Evolutionary conservation across 2,888 invertebrate species (phyloP), one percentile per base, ranked within the genome.

Genomic region (Altica lythri): DNA sequence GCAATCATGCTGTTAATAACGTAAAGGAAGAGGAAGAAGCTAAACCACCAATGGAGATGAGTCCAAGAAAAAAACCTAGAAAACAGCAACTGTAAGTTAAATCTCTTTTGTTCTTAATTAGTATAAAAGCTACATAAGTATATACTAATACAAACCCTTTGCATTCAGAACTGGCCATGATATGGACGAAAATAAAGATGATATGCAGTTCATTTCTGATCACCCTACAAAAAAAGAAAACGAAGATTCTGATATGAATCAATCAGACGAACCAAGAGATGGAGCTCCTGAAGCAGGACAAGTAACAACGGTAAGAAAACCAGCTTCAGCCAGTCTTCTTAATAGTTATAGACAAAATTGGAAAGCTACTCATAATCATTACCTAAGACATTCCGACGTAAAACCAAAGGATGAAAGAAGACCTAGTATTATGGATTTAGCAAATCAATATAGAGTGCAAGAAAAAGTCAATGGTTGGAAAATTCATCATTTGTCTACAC

Each of bases 391-490:
- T 63, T 82, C 87, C 0, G 96, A 97, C 77, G 92, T 97, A 8
- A 88, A 89, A 68, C 87, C 90, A 0, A 88, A 90, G 65, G 92
- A 95, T 64, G 95, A 95, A 74, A 83, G 92, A 58, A 83, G 90
- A 56, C 87, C 92, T 0, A 86, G 88, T 1, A 89, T 96, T 32
- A 88, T 89, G 70, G 94, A 95, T 77, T 81, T 96, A 67, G 92
- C 95, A 19, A 90, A 89, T 76, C 94, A 94, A 75, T 87, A 87
- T 61, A 86, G 91, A 71, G 90, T 95, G 45, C 79, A 90, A 61
- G 89, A 92, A 69, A 92, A 91, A 77, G 86, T 93, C 12, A 91
- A 92, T 65, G 96, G 96, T 1, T 96, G 96, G 96, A 96, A 95
- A 79, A 84, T 96, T 55, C 88, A 91, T 79, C 94, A 95, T 74